Percentiles rank a stretch among this genome's conserved stretches.
Conservation (phyloP, 2,797 vertebrate genomes). For the Tapera naevia region DNA sequence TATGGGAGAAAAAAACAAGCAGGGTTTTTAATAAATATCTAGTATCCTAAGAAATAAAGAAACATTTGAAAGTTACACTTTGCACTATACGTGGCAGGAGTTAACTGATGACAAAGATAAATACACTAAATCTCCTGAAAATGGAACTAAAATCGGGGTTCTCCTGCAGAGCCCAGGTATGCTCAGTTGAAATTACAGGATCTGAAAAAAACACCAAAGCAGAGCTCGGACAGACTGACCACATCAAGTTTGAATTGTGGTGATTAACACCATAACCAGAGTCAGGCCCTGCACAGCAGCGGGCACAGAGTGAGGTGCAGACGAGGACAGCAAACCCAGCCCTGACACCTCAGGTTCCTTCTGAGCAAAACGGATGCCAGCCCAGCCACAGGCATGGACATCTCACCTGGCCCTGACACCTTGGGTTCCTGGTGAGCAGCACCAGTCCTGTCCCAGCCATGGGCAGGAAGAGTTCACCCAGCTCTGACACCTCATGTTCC, state of each 20-base stretch:
- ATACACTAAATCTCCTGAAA: background rate
- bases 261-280: too few species aligned
- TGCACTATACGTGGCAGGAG: accelerated
- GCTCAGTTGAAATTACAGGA: background rate
- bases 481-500: too few species aligned
- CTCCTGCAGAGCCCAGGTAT: background rate
- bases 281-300: accelerated
- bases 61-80: background rate
- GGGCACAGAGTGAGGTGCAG: accelerated
- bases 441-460: too few species aligned
- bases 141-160: accelerated
- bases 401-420: too few species aligned
- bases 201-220: too few species aligned
- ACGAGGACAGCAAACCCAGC: background rate
- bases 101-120: background rate
- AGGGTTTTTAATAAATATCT: background rate
- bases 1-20: background rate
- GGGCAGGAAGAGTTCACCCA: too few species aligned
- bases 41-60: background rate
- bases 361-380: too few species aligned
- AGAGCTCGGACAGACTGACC: too few species aligned
- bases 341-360: too few species aligned
- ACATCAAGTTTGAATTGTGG: accelerated
- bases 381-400: too few species aligned
- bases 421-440: too few species aligned